Evolutionary conservation across 2,113 vertebrate species (phyloP), one percentile per base, ranked within the genome.

Genomic region (Montifringilla adamsi): DNA sequence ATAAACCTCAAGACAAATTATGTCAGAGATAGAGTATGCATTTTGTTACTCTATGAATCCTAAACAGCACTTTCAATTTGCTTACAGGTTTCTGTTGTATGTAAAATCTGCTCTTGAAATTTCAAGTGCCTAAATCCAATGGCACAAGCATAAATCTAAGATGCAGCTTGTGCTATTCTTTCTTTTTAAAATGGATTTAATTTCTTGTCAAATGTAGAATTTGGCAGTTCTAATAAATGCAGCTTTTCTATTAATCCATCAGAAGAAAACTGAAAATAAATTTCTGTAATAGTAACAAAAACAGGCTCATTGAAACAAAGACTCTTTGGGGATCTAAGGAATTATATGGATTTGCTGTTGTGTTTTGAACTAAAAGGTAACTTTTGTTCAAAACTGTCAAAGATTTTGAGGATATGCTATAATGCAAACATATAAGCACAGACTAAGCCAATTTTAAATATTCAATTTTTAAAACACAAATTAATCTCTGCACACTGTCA

Each of bases 1-100:
- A 84, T 52, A 86, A 97, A 95, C 62, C 93, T 92, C 93, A 89
- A 93, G 94, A 95, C 81, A 96, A 90, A 96, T 96, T 89, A 90
- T 94, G 83, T 86, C 85, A 95, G 56, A 75, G 83, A 91, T 53
- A 44, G 72, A 74, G 41, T 30, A 75, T 41, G 78, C 47, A 68
- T 86, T 78, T 94, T 73, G 53, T 41, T 68, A 39, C 52, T 86
- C 55, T 72, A 62, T 37, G 75, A 77, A 87, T 89, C 60, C 50
- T 87, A 78, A 89, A 37, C 5, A 56, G 64, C n/a, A 35, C n/a
- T 94, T 95, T 46, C 59, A 81, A 79, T 94, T 92, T 91, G 44
- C 37, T 79, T 58, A 91, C 49, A 86, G 21, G 44, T 84, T 97
- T 89, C 68, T 56, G 49, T 87, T 95, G 72, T 85, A 59, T 64